phyloP scores from a whole-genome alignment of 2,888 invertebrate species.

The Drosophila limbata region DNA sequence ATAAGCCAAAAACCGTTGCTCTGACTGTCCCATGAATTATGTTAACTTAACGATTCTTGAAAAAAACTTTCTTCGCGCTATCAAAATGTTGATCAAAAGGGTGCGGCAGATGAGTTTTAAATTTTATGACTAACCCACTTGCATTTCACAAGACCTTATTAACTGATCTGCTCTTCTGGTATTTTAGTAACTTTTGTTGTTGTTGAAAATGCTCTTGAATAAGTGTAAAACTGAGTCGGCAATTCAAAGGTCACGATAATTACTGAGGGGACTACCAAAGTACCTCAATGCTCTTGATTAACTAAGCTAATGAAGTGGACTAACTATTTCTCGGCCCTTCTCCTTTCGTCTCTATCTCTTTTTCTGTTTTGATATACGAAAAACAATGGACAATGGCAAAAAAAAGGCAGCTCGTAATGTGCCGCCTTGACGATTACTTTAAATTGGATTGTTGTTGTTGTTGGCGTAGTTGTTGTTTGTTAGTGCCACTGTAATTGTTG shows the following conservation, averaged over 20 bases:
- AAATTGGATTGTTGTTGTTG: slow-evolving; percentile 26
- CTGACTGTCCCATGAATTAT: slow-evolving; percentile 31
- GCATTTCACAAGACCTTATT: slow-evolving; percentile 20
- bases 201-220: slow-evolving; percentile 5
- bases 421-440: slow-evolving; percentile 41
- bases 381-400: slow-evolving; percentile 51
- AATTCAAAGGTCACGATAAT: slow-evolving; percentile 47
- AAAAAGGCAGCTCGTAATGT: slow-evolving; percentile 27
- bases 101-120: slow-evolving; percentile 35
- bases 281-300: slow-evolving; percentile 45
- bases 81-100: slow-evolving; percentile 17
- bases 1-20: slow-evolving; percentile 14
- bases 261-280: slow-evolving; percentile 24
- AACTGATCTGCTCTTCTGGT: slow-evolving; percentile 10
- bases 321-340: slow-evolving; percentile 6
- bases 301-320: slow-evolving; percentile 54
- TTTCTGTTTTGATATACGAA: slow-evolving; percentile 5
- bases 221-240: slow-evolving; percentile 6
- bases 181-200: neutral
- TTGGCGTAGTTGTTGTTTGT: slow-evolving; percentile 23
- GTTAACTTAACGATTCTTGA: slow-evolving; percentile 40
- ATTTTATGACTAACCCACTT: slow-evolving; percentile 23
- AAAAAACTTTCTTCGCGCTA: slow-evolving; percentile 45
- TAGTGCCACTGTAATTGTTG: slow-evolving; percentile 28
- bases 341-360: neutral